Evolutionary conservation across 2,888 invertebrate genomes (phyloP).

Genomic region (Anarsia innoxiella): DNA sequence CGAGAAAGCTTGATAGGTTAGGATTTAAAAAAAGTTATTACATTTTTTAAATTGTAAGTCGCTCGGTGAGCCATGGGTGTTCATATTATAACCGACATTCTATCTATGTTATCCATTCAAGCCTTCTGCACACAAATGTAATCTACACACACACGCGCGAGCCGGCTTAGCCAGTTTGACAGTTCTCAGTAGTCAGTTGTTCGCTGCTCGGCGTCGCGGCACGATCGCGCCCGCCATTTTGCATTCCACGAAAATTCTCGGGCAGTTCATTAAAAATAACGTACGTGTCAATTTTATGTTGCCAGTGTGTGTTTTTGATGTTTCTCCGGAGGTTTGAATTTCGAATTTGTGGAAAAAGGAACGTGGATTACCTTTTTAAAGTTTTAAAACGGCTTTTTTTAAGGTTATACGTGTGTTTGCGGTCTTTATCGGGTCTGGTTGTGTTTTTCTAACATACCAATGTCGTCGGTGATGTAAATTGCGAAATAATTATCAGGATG

Average conservation of each 20-base stretch:
- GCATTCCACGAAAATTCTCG: conserved; percentile 43
- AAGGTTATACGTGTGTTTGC: conserved; percentile 38
- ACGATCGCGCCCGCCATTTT: conserved; percentile 54
- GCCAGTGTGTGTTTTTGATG: conserved; percentile 40
- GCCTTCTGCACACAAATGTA: conserved; percentile 36
- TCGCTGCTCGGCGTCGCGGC: conserved; percentile 68
- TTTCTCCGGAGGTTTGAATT: conserved; percentile 31
- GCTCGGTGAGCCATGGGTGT: no score
- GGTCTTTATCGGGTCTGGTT: conserved; percentile 37
- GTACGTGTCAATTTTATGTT: conserved; percentile 46
- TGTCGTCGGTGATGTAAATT: conserved; percentile 54
- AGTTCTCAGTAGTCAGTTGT: conserved; percentile 61
- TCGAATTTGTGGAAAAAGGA: background rate
- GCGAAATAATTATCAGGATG: conserved; percentile 53
- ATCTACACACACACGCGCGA: conserved; percentile 32
- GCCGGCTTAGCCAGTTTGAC: conserved; percentile 59
- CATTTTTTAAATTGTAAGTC: no score
- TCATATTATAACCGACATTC: no score
- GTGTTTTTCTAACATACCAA: no score
- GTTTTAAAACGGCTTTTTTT: conserved; percentile 41
- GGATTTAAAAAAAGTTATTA: no score
- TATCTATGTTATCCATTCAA: conserved; percentile 4
- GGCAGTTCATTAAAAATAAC: conserved; percentile 55
- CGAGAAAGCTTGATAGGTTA: no score
- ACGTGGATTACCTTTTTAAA: conserved; percentile 42